phyloP scores from a whole-genome alignment of 1,140 invertebrate species.

The Planococcus citri region DNA sequence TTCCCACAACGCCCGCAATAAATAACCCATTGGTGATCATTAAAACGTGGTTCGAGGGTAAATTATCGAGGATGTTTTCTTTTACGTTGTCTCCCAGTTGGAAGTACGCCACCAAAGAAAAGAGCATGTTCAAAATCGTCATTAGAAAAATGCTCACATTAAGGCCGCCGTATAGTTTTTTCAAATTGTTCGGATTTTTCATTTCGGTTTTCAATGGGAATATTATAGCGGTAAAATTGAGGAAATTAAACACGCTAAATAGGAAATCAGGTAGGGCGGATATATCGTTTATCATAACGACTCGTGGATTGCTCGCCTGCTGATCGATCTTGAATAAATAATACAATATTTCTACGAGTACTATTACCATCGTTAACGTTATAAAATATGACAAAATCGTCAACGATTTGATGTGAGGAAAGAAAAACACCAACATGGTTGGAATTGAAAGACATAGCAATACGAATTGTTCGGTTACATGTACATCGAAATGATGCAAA shows the following conservation, averaged over 20 bases:
- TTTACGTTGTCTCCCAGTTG: neutral
- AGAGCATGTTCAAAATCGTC: neutral
- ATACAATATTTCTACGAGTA: conserved; percentile 42
- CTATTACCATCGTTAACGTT: conserved; percentile 46
- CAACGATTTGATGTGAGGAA: conserved; percentile 47
- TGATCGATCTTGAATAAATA: conserved; percentile 49
- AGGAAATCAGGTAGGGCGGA: conserved; percentile 45
- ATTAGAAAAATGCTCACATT: neutral
- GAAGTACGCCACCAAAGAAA: neutral
- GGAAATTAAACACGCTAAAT: conserved; percentile 47
- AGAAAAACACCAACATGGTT: neutral
- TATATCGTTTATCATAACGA: conserved; percentile 34
- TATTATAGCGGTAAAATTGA: conserved; percentile 56
- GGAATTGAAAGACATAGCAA: neutral
- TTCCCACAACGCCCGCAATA: neutral
- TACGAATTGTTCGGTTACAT: neutral
- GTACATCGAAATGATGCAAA: neutral
- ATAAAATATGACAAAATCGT: conserved; percentile 56
- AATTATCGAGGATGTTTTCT: neutral
- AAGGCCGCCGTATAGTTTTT: conserved; percentile 46
- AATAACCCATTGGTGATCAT: neutral
- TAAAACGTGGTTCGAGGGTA: neutral
- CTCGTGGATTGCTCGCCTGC: conserved; percentile 37
- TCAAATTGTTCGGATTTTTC: conserved; percentile 43
- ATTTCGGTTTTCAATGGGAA: conserved; percentile 75